These are phyloP conservation scores for Nemoura dubitans DNA, from an alignment of 2,888 invertebrate genomes.

Conservation along the genomic window DNA sequence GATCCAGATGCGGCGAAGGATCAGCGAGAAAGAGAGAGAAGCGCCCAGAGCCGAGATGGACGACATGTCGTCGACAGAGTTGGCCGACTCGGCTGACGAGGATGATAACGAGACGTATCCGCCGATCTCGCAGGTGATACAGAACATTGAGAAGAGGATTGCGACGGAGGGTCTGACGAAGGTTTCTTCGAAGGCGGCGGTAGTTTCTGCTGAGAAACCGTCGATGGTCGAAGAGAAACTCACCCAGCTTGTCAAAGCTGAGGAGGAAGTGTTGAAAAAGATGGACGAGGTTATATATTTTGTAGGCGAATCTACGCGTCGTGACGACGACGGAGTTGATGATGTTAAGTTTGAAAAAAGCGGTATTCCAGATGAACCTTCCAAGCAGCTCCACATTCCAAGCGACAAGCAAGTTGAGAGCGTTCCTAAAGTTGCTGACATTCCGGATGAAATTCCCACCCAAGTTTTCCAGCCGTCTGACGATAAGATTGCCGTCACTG, in stretches of 20 bases:
- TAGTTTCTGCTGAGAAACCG: constrained; percentile 45
- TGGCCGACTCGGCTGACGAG: constrained; percentile 45
- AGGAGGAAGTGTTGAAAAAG: constrained; percentile 49
- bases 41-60: constrained; percentile 46
- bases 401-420: not conserved
- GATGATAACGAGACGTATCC: constrained; percentile 53
- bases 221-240: constrained; percentile 50
- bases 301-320: constrained; percentile 47
- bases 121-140: constrained; percentile 57
- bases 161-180: constrained; percentile 51
- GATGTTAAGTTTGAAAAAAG: constrained; percentile 34
- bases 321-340: not conserved
- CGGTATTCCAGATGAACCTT: constrained; percentile 14
- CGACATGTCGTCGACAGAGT: constrained; percentile 46
- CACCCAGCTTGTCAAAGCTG: constrained; percentile 49
- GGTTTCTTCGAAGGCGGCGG: constrained; percentile 32
- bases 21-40: constrained; percentile 41
- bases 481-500: not conserved
- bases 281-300: constrained; percentile 50
- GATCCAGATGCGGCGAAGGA: constrained; percentile 15
- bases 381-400: not conserved
- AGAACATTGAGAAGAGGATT: constrained; percentile 57
- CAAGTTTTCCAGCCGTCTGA: constrained; percentile 3
- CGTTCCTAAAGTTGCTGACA: constrained; percentile 8
- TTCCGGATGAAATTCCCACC: constrained; percentile 18